phyloP scores from a whole-genome alignment of 2,888 invertebrate genomes.

The Schizotus pectinicornis region DNA sequence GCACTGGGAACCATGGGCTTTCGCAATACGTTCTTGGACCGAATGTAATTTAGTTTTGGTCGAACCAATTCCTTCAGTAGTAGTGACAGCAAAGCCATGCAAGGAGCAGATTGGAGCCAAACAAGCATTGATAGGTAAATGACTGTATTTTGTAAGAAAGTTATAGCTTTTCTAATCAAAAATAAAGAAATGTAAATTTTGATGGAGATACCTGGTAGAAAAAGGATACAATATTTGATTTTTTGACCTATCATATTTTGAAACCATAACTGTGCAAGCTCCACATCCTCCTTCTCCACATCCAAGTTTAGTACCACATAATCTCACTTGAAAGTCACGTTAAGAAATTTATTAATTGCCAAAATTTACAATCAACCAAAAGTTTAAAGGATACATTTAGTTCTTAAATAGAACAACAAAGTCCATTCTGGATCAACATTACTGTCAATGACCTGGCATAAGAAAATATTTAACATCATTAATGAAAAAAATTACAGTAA shows the following conservation, averaged over 20 bases:
- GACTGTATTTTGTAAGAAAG: slow-evolving; percentile 59
- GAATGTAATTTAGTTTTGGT: slow-evolving; percentile 80
- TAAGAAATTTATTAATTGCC: slow-evolving; percentile 5
- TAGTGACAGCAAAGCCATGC: slow-evolving; percentile 89
- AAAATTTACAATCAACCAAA: neutral
- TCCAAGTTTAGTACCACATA: slow-evolving; percentile 88
- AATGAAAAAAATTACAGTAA: neutral
- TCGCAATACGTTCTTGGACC: slow-evolving; percentile 86
- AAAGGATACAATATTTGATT: slow-evolving; percentile 63
- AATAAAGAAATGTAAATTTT: slow-evolving; percentile 58
- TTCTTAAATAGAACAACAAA: slow-evolving; percentile 80
- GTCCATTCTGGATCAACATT: slow-evolving; percentile 85
- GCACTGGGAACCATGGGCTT: slow-evolving; percentile 79
- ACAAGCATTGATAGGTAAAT: slow-evolving; percentile 88
- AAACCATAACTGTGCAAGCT: slow-evolving; percentile 93
- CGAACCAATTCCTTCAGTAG: slow-evolving; percentile 92
- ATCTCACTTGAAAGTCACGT: slow-evolving; percentile 7
- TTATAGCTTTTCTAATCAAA: slow-evolving; percentile 31
- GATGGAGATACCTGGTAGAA: too few relatives aligned
- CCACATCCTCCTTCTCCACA: slow-evolving; percentile 96
- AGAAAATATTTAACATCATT: neutral
- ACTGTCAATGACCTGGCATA: slow-evolving; percentile 71
- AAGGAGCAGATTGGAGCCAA: slow-evolving; percentile 85
- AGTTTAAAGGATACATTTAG: slow-evolving; percentile 66
- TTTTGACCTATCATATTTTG: slow-evolving; percentile 67